A percentile compares a stretch with the other conserved stretches of the same genome.
phyloP scores from a whole-genome alignment of 2,113 vertebrate genomes.

The Leptobrachium leishanense region DNA sequence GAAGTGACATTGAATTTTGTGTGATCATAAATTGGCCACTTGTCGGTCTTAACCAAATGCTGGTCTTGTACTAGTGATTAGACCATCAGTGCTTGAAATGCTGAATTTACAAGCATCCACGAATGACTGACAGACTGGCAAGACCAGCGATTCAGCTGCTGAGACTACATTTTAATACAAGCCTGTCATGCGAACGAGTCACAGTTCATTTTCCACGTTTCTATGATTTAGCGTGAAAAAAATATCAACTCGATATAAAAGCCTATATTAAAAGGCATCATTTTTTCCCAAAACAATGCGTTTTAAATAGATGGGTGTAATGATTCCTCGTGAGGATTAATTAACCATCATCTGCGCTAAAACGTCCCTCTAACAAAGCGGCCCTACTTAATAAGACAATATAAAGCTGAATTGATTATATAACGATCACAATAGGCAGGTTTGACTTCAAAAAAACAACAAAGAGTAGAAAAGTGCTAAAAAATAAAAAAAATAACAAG shows the following conservation, averaged over 20 bases:
- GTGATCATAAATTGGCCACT: no score
- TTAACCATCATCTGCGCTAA: slow-evolving; percentile 31
- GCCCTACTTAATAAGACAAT: slow-evolving; percentile 36
- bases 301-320: slow-evolving; percentile 50
- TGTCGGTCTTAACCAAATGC: no score
- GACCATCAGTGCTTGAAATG: no score
- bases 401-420: background rate
- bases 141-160: no score
- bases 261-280: background rate
- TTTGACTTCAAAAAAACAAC: slow-evolving; percentile 40
- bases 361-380: slow-evolving; percentile 31
- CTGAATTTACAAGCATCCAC: no score
- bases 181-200: no score
- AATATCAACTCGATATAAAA: background rate
- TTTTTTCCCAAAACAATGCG: slow-evolving; percentile 17
- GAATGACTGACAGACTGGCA: no score
- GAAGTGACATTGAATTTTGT: no score
- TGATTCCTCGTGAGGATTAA: slow-evolving; percentile 50
- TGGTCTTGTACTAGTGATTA: no score
- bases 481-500: slow-evolving; percentile 38
- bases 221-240: no score
- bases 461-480: slow-evolving; percentile 32
- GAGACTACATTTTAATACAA: no score
- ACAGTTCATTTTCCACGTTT: no score
- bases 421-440: background rate